Conservation (phyloP, 2,113 vertebrate species). For the Menidia beryllina region DNA sequence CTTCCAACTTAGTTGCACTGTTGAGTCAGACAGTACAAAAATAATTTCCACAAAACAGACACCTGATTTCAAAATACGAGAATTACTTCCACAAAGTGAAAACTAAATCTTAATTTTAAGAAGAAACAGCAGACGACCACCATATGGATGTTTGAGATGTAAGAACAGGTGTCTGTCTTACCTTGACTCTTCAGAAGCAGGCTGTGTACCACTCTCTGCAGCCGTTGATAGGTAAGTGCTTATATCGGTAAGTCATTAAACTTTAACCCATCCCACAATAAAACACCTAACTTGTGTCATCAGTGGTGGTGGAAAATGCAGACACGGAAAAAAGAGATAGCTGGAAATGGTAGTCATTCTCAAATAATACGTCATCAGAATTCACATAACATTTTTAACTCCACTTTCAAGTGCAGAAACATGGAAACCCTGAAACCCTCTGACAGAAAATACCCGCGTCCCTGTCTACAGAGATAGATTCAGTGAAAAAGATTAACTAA, state of each 20-base stretch:
- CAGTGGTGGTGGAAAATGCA: neutral
- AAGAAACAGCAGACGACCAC: neutral
- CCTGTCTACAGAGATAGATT: slow-evolving; percentile 17
- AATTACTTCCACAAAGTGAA: neutral
- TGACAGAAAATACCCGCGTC: neutral
- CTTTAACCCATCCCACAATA: slow-evolving; percentile 69
- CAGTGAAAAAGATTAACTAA: slow-evolving; percentile 47
- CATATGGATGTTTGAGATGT: neutral
- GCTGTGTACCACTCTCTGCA: neutral
- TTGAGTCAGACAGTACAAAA: neutral
- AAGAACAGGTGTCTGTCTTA: slow-evolving; percentile 39
- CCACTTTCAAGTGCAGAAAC: slow-evolving; percentile 6
- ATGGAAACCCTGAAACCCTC: slow-evolving; percentile 16
- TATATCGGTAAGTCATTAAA: slow-evolving; percentile 56
- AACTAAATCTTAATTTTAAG: neutral
- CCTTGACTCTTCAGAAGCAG: slow-evolving; percentile 42
- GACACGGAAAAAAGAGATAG: neutral
- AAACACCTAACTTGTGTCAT: slow-evolving; percentile 24
- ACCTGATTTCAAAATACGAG: neutral
- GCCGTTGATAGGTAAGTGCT: slow-evolving; percentile 15
- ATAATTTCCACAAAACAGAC: neutral
- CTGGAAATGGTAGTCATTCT: neutral
- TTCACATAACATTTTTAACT: slow-evolving; percentile 5
- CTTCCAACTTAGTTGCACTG: neutral
- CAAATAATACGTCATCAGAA: slow-evolving; percentile 8